phyloP scores from a whole-genome alignment of 2,797 vertebrate species.

The Sternotherus odoratus region DNA sequence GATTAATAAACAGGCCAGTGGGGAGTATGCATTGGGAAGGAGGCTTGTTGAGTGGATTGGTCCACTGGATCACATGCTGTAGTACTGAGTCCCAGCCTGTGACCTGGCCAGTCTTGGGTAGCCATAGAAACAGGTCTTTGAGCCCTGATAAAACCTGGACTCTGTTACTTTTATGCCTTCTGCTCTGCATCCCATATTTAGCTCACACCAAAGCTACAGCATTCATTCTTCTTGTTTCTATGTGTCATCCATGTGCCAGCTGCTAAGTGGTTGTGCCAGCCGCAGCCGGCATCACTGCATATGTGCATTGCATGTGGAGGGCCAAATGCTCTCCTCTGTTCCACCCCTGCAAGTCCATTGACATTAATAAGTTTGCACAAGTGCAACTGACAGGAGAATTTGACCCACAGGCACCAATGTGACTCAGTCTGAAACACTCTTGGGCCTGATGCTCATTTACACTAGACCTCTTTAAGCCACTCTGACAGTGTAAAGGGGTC shows the following conservation, averaged over 20 bases:
- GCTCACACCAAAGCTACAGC: background rate
- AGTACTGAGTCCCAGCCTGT: background rate
- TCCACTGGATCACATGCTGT: background rate
- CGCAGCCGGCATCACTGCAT: background rate
- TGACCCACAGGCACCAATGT: constrained; percentile 23
- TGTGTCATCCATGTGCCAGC: background rate
- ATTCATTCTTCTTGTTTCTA: background rate
- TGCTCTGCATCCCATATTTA: background rate
- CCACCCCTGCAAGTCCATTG: constrained; percentile 12
- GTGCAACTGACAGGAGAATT: constrained; percentile 14
- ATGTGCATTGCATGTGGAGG: background rate
- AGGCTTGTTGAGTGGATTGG: background rate
- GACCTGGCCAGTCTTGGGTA: background rate
- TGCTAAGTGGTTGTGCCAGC: background rate
- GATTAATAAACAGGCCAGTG: background rate
- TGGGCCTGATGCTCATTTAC: constrained; percentile 34
- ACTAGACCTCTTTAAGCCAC: constrained; percentile 6
- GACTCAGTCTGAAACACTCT: constrained; percentile 47
- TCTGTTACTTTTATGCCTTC: background rate
- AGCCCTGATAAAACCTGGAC: background rate
- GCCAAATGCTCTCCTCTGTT: background rate
- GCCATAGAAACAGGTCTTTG: background rate
- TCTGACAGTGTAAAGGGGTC: background rate
- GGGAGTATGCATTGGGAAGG: background rate
- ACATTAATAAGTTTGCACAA: constrained; percentile 29